A percentile compares a stretch with the other conserved stretches of the same genome.
Evolutionary conservation across 2,888 invertebrate species (phyloP).

Genomic region (Candidula unifasciata): DNA sequence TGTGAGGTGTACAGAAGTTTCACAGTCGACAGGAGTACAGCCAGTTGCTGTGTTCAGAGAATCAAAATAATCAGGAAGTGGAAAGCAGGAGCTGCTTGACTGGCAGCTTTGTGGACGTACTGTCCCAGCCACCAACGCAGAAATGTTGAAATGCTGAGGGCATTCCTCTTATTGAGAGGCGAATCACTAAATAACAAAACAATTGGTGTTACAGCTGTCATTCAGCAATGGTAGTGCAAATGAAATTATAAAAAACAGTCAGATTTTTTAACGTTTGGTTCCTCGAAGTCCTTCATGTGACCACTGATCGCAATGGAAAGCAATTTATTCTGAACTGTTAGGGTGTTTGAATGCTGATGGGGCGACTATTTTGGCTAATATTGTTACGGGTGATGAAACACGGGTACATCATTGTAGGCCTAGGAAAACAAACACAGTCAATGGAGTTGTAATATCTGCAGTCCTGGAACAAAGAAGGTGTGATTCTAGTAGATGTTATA

Average conservation of each 20-base stretch:
- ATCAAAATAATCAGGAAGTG: neutral
- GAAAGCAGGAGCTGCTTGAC: too few relatives aligned
- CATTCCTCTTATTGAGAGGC: too few relatives aligned
- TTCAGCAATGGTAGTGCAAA: too few relatives aligned
- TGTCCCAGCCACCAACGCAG: too few relatives aligned
- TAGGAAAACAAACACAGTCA: conserved; percentile 3
- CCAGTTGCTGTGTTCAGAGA: neutral
- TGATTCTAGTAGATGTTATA: too few relatives aligned
- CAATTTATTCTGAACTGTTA: neutral
- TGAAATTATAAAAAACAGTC: neutral
- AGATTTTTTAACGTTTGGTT: neutral
- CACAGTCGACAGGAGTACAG: conserved; percentile 7
- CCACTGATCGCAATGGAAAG: neutral
- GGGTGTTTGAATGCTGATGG: neutral
- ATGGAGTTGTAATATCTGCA: neutral
- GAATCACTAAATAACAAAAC: too few relatives aligned
- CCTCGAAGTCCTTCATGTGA: neutral
- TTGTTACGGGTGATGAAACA: neutral
- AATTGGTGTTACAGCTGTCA: too few relatives aligned
- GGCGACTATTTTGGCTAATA: neutral
- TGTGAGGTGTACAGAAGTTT: conserved; percentile 16
- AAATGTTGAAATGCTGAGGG: too few relatives aligned
- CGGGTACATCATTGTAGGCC: neutral
- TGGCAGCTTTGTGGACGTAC: too few relatives aligned
- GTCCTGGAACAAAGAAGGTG: too few relatives aligned